Percentiles rank a stretch among this genome's conserved stretches.
These are phyloP conservation scores for Caenorhabditis wallacei DNA, from an alignment of 2,888 invertebrate genomes.

Conservation along the genomic window DNA sequence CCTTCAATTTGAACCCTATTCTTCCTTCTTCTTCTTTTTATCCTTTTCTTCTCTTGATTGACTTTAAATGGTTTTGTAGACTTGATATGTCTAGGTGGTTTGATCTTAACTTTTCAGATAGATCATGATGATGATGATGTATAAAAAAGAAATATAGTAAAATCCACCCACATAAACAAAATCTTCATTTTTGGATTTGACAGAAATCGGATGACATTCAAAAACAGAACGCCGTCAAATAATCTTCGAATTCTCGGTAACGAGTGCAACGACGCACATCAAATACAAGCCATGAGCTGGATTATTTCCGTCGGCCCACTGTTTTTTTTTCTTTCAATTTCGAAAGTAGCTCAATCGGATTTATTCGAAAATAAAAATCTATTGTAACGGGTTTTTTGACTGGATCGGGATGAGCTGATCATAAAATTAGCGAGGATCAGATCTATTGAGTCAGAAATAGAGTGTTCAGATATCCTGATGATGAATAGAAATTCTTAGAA, in stretches of 20 bases:
- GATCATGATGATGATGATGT: background rate
- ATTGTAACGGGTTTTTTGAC: slow-evolving; percentile 6
- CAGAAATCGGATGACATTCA: slow-evolving; percentile 31
- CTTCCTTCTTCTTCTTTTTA: slow-evolving; percentile 27
- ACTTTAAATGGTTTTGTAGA: slow-evolving; percentile 1
- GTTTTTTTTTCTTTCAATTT: slow-evolving; percentile 38
- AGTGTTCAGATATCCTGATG: slow-evolving; percentile 8
- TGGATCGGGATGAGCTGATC: slow-evolving; percentile 11
- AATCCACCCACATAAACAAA: slow-evolving; percentile 28
- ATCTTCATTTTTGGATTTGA: background rate
- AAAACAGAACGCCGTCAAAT: slow-evolving; percentile 20
- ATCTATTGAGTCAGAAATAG: slow-evolving; percentile 29
- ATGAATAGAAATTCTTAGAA: background rate
- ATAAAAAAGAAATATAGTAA: background rate
- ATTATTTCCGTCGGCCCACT: slow-evolving; percentile 35
- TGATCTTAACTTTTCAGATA: slow-evolving; percentile 39
- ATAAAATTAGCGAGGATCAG: slow-evolving; percentile 37
- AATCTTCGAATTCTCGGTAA: slow-evolving; percentile 35
- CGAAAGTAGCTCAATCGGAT: slow-evolving; percentile 42
- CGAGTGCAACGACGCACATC: slow-evolving; percentile 39
- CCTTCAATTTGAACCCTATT: slow-evolving; percentile 48
- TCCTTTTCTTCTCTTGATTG: background rate
- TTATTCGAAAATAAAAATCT: slow-evolving; percentile 20
- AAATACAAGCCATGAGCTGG: slow-evolving; percentile 32
- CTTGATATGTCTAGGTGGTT: slow-evolving; percentile 32